phyloP scores from a whole-genome alignment of 2,888 invertebrate species.

The Cordilura impudica region DNA sequence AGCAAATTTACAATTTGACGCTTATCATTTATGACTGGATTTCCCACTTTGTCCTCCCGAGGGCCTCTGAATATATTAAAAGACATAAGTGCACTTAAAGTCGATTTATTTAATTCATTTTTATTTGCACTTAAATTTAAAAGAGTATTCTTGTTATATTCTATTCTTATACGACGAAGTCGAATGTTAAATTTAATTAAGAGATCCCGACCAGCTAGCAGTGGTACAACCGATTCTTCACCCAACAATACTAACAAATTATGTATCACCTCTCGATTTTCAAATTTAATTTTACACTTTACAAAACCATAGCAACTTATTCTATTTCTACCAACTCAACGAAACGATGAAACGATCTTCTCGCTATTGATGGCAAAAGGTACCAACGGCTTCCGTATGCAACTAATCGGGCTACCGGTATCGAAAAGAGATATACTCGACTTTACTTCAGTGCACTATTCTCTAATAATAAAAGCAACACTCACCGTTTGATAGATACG shows the following conservation, averaged over 20 bases:
- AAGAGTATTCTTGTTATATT: background rate
- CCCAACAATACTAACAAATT: background rate
- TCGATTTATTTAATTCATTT: background rate
- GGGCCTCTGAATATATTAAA: too few relatives aligned
- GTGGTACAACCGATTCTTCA: slow-evolving; percentile 9
- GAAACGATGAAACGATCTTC: background rate
- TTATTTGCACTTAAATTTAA: background rate
- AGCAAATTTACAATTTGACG: background rate
- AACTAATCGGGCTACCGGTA: background rate
- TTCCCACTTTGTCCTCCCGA: background rate
- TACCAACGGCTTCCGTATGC: background rate
- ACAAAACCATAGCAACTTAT: background rate
- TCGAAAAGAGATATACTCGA: slow-evolving; percentile 18
- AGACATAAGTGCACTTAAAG: too few relatives aligned
- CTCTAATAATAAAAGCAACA: slow-evolving; percentile 2
- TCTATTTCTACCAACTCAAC: background rate
- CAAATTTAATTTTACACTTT: background rate
- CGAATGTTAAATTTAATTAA: background rate
- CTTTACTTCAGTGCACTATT: slow-evolving; percentile 29
- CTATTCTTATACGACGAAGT: background rate
- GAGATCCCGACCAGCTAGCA: background rate
- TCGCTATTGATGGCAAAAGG: background rate
- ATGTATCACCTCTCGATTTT: background rate
- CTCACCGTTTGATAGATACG: slow-evolving; percentile 27
- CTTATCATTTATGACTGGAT: background rate